Evolutionary conservation across 2,113 vertebrate genomes (phyloP).

Genomic region (Anthoscopus minutus): DNA sequence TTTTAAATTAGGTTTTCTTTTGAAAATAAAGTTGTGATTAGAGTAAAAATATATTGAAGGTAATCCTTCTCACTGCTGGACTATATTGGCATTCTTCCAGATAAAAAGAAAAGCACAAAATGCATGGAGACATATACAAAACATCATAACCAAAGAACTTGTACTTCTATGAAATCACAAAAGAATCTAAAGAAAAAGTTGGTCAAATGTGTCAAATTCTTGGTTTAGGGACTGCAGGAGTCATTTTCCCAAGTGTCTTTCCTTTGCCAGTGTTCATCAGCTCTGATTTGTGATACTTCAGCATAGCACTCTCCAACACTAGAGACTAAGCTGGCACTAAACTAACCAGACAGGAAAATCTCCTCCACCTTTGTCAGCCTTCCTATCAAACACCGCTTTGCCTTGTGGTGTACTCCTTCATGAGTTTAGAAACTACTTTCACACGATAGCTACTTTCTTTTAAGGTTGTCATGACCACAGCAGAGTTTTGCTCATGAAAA

Average conservation of each 20-base stretch:
- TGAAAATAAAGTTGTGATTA: not conserved
- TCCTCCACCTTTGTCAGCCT: not conserved
- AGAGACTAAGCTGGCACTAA: too few relatives aligned
- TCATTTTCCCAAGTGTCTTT: not conserved
- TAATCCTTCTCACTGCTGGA: not conserved
- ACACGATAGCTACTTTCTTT: not conserved
- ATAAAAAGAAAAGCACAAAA: not conserved
- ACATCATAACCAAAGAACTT: not conserved
- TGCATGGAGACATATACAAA: not conserved
- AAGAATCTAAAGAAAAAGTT: not conserved
- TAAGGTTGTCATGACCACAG: not conserved
- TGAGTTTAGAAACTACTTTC: not conserved
- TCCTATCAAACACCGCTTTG: not conserved
- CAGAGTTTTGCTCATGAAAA: not conserved
- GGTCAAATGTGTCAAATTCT: not conserved
- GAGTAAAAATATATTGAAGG: not conserved
- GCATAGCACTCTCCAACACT: not conserved
- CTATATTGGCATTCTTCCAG: not conserved
- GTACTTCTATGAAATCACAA: not conserved
- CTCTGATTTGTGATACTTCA: not conserved
- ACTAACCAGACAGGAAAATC: not conserved
- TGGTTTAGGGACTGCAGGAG: not conserved
- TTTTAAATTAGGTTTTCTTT: not conserved
- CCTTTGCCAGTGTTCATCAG: not conserved
- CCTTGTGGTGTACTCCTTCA: not conserved